Conservation (phyloP, 2,888 invertebrate genomes). For the Amblyjoppa fuscipennis region DNA sequence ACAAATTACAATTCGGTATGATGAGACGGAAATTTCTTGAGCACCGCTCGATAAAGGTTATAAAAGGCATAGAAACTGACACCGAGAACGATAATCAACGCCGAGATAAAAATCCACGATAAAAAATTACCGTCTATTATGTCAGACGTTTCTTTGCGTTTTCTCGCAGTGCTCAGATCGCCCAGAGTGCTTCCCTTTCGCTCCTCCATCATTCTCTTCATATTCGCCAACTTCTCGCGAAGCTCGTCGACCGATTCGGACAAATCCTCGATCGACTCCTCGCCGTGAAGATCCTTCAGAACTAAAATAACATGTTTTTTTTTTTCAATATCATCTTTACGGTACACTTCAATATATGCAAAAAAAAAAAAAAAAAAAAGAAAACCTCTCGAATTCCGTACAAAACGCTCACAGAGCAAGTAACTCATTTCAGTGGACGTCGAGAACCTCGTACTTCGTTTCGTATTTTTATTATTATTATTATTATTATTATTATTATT, state of each 20-base stretch:
- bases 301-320: conserved; percentile 55
- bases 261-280: conserved; percentile 80
- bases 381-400: too few relatives aligned
- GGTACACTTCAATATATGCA: too few relatives aligned
- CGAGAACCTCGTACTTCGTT: not conserved
- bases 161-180: conserved; percentile 85
- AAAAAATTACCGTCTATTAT: conserved; percentile 94
- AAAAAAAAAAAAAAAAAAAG: too few relatives aligned
- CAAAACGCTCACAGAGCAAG: not conserved
- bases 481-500: not conserved
- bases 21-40: conserved; percentile 93
- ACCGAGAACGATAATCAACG: conserved; percentile 91
- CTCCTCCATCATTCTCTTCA: conserved; percentile 94
- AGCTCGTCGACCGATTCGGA: conserved; percentile 93
- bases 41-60: conserved; percentile 92
- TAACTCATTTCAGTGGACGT: not conserved
- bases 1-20: conserved; percentile 91
- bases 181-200: conserved; percentile 86
- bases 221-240: conserved; percentile 91
- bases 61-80: conserved; percentile 95
- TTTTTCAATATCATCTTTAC: not conserved
- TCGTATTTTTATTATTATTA: not conserved
- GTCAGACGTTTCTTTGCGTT: conserved; percentile 79
- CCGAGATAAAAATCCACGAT: conserved; percentile 93
- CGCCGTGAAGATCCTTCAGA: conserved; percentile 74